Evolutionary conservation across 2,113 vertebrate genomes (phyloP).

Genomic region (Acrocephalus arundinaceus): DNA sequence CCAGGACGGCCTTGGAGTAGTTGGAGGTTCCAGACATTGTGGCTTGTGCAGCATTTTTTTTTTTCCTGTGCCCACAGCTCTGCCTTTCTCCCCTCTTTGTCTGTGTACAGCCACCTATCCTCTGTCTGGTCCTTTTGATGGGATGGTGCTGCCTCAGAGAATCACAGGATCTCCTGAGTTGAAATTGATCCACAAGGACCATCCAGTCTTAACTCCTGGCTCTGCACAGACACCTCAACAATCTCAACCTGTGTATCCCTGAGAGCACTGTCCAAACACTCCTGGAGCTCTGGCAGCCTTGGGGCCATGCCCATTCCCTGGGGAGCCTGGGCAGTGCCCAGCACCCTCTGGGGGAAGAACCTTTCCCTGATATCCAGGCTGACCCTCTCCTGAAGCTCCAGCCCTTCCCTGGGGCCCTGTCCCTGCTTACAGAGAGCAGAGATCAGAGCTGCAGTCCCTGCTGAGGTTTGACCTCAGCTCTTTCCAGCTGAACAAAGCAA

Average conservation of each 20-base stretch:
- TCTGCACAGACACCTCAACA: background rate
- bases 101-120: fast-evolving
- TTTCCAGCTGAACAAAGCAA: background rate
- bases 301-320: background rate
- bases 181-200: background rate
- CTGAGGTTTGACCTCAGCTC: background rate
- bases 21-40: background rate
- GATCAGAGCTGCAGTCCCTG: background rate
- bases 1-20: background rate
- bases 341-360: background rate
- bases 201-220: too few species aligned
- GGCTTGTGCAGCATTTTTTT: background rate
- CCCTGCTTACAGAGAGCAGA: background rate
- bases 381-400: background rate
- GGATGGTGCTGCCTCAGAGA: background rate
- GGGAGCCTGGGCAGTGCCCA: background rate
- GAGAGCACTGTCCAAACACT: fast-evolving
- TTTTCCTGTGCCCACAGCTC: background rate
- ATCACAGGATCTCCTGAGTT: background rate
- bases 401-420: background rate
- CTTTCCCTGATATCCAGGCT: background rate
- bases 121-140: background rate
- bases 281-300: background rate
- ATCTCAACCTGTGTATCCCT: background rate
- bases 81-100: background rate